phyloP scores from a whole-genome alignment of 2,113 vertebrate species.

The Xiphophorus couchianus region DNA sequence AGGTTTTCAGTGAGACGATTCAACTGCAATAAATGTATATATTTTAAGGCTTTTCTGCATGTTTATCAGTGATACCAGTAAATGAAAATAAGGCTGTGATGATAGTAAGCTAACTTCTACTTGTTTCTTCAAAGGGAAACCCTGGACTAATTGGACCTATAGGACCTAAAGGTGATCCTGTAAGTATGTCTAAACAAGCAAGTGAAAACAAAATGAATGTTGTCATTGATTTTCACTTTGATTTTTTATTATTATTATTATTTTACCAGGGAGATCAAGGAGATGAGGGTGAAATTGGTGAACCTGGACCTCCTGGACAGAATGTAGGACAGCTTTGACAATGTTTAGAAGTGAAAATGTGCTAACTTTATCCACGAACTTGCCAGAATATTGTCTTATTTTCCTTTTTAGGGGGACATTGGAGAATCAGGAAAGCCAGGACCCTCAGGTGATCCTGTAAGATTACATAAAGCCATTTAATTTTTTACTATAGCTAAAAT shows the following conservation, averaged over 20 bases:
- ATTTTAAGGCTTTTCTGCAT: neutral
- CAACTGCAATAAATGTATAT: neutral
- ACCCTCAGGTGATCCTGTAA: constrained; percentile 85
- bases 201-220: neutral
- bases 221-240: neutral
- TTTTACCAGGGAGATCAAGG: constrained; percentile 70
- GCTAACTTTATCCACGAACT: neutral
- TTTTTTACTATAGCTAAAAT: constrained; percentile 20
- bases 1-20: neutral
- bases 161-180: constrained; percentile 76
- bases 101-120: neutral
- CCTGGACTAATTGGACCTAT: constrained; percentile 67
- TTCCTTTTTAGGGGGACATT: constrained; percentile 66
- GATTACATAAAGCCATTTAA: constrained; percentile 75
- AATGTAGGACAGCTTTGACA: constrained; percentile 61
- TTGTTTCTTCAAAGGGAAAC: constrained; percentile 65
- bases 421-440: constrained; percentile 77
- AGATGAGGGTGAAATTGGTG: constrained; percentile 75
- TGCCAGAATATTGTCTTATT: neutral
- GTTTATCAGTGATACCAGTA: neutral
- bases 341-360: neutral
- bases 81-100: neutral
- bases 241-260: neutral
- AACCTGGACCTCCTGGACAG: constrained; percentile 72
- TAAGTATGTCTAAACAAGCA: constrained; percentile 53